Percentiles rank a stretch among this genome's conserved stretches.
Conservation (phyloP, 2,888 invertebrate species). For the Steinernema scapterisci region DNA sequence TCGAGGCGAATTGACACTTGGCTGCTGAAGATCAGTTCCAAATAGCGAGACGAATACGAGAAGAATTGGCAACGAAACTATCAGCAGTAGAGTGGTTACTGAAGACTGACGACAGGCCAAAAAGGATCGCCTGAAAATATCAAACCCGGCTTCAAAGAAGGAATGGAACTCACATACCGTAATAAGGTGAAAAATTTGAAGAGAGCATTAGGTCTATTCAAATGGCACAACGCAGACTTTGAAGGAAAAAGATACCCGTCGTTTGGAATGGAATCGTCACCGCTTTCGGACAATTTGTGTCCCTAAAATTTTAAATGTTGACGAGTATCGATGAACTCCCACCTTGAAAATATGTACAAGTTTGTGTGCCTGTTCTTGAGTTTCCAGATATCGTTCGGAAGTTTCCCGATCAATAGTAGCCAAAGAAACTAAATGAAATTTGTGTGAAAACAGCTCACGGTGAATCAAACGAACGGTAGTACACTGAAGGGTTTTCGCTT, state of each 20-base stretch:
- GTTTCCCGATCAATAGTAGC: conserved; percentile 81
- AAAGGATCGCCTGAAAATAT: conserved; percentile 9
- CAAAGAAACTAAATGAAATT: conserved; percentile 74
- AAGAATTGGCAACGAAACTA: neutral
- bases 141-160: neutral
- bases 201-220: conserved; percentile 8
- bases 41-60: conserved; percentile 34
- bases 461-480: conserved; percentile 79
- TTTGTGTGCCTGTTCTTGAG: conserved; percentile 73
- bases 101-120: neutral
- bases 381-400: conserved; percentile 87
- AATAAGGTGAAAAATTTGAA: neutral
- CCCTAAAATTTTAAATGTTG: neutral
- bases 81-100: conserved; percentile 24
- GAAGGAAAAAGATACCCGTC: conserved; percentile 31
- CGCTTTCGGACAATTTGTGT: conserved; percentile 9
- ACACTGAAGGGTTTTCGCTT: conserved; percentile 95
- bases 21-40: conserved; percentile 25
- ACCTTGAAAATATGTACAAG: conserved; percentile 49
- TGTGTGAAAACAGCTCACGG: neutral
- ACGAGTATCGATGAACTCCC: too few species aligned
- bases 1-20: conserved; percentile 32
- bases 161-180: neutral
- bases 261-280: conserved; percentile 35
- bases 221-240: conserved; percentile 19